Evolutionary conservation across 2,888 invertebrate species (phyloP), one percentile per base, ranked within the genome.

Genomic region (Blera fallax): DNA sequence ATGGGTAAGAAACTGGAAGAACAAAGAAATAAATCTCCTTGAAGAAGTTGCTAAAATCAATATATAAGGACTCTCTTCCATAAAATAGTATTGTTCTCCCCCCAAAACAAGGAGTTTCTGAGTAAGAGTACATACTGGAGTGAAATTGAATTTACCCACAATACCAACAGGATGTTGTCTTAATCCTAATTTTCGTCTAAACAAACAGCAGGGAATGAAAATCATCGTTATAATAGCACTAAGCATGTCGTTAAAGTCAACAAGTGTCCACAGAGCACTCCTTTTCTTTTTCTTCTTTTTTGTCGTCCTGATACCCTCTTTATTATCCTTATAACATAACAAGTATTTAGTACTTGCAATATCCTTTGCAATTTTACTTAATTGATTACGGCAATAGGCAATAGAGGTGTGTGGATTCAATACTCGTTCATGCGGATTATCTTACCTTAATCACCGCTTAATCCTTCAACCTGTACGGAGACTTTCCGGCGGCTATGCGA

Each of bases 281-380:
- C 37, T 21, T 60, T 21, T 14, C 40, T 37, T 27, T 32, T 50
- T 10, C n/a, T n/a, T 43, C 21, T 43, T 50, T 18, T 27, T 24
- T 24, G 24, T 7, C 21, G 14, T 45, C 3, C 24, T 24, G 50
- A 16, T 32, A 40, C n/a, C n/a, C 4, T 32, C 27, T 40, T 62
- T 40, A 27, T 60, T 40, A 37, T 56, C 10, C 18, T 18, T 45
- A 14, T 60, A 60, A 32, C 29, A 32, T 60, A 76, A 83, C 73
- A 54, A 73, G 78, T 62, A 73, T 73, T 83, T 73, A 83, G 45
- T 67, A 54, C 48, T 24, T 48, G 45, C 54, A 73, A 73, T 83
- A 69, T 74, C 69, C 83, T 69, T 48, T n/a, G n/a, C 29, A 54
- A 50, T 67, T 52, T 43, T 18, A 32, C 29, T 54, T 62, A 78